Conservation (phyloP, 2,888 invertebrate genomes). For the Hemicrepidius hirtus region DNA sequence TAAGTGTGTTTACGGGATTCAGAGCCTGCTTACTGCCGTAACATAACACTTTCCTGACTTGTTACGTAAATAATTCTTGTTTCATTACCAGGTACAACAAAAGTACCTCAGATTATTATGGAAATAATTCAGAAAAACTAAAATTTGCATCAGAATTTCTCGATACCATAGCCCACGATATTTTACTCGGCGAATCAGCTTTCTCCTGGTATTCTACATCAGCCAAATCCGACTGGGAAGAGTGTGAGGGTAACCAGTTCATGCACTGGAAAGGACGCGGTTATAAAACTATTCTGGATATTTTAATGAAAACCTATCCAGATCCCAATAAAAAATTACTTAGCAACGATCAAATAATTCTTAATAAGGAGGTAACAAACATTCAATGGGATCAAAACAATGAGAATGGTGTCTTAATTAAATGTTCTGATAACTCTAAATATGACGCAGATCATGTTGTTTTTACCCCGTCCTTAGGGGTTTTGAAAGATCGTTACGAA, state of each 20-base stretch:
- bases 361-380: slow-evolving; percentile 55
- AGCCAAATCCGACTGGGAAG: slow-evolving; percentile 76
- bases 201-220: slow-evolving; percentile 81
- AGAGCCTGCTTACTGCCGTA: no score
- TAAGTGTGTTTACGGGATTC: no score
- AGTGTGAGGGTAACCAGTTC: slow-evolving; percentile 81
- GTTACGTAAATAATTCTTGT: no score
- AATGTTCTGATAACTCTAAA: slow-evolving; percentile 71
- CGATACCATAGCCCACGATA: slow-evolving; percentile 21
- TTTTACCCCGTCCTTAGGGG: slow-evolving; percentile 80
- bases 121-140: slow-evolving; percentile 20
- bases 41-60: no score
- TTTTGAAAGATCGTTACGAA: slow-evolving; percentile 76
- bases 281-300: slow-evolving; percentile 79
- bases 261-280: slow-evolving; percentile 86
- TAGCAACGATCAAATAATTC: slow-evolving; percentile 56
- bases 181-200: slow-evolving; percentile 69
- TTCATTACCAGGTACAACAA: no score
- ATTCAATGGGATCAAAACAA: slow-evolving; percentile 55
- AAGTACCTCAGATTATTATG: background rate
- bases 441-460: slow-evolving; percentile 78
- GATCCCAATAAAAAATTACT: slow-evolving; percentile 59
- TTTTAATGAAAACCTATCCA: slow-evolving; percentile 58
- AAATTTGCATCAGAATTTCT: slow-evolving; percentile 25
- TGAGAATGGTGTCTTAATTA: slow-evolving; percentile 60